A percentile compares a stretch with the other conserved stretches of the same genome.
phyloP scores from a whole-genome alignment of 2,888 invertebrate species.

The Andrena flavipes region DNA sequence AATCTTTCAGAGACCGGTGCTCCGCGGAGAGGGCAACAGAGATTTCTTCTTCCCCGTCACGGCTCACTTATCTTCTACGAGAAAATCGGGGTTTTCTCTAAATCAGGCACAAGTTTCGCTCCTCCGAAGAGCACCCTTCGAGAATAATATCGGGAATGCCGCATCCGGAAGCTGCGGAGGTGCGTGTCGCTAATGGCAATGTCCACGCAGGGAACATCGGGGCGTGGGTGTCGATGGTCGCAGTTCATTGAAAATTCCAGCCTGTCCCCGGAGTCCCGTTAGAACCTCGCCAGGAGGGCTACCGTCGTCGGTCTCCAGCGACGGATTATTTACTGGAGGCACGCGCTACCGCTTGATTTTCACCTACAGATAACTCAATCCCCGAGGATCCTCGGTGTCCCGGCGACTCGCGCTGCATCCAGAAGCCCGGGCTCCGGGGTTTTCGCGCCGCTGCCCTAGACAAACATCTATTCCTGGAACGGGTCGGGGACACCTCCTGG shows the following conservation, averaged over 20 bases:
- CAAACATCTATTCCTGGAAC: constrained; percentile 28
- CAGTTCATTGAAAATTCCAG: constrained; percentile 73
- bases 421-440: background rate
- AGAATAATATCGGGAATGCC: constrained; percentile 34
- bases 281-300: constrained; percentile 69
- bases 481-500: background rate
- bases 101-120: background rate
- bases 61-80: background rate
- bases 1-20: constrained; percentile 33
- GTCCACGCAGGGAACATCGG: constrained; percentile 27
- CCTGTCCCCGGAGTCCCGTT: constrained; percentile 67
- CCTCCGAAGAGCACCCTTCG: background rate
- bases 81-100: background rate
- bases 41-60: background rate
- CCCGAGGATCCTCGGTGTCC: constrained; percentile 19
- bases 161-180: background rate
- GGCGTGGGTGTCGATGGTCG: constrained; percentile 71
- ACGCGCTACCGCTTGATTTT: constrained; percentile 73
- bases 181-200: constrained; percentile 50
- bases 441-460: background rate
- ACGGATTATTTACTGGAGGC: constrained; percentile 70
- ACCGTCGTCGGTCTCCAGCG: constrained; percentile 55
- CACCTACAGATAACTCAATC: constrained; percentile 69
- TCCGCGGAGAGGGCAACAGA: constrained; percentile 1
- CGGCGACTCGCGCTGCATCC: background rate